Evolutionary conservation across 2,888 invertebrate species (phyloP).

Genomic region (Sepioteuthis lessoniana): DNA sequence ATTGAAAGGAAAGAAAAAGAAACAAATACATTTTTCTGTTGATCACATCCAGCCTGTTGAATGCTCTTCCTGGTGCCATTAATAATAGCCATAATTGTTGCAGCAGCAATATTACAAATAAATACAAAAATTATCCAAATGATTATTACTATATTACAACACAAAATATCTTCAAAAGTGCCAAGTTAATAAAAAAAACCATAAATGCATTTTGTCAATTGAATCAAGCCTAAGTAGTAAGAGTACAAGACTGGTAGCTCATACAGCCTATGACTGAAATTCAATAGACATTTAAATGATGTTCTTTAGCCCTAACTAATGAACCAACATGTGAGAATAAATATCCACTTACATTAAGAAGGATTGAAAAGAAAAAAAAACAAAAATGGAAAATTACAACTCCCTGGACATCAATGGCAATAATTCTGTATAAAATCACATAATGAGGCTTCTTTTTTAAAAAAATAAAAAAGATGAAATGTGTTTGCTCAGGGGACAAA

Average conservation of each 20-base stretch:
- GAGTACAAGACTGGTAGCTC: not conserved
- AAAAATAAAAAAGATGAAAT: no score
- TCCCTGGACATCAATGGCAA: no score
- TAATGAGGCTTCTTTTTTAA: not conserved
- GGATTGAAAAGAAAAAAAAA: no score
- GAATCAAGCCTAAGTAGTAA: not conserved
- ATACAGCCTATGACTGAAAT: not conserved
- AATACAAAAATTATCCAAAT: not conserved
- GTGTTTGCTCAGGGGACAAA: no score
- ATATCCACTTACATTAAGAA: not conserved
- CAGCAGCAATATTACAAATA: not conserved
- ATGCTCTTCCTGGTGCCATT: not conserved
- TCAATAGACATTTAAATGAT: not conserved
- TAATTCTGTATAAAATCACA: not conserved
- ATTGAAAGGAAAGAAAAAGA: not conserved
- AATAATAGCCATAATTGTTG: not conserved
- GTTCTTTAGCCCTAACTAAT: not conserved
- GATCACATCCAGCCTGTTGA: not conserved
- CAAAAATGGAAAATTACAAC: no score
- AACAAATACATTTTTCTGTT: not conserved
- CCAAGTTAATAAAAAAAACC: not conserved
- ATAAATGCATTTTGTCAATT: not conserved
- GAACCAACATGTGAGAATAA: not conserved
- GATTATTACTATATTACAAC: not conserved
- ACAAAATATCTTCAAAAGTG: not conserved